Percentiles rank a stretch among this genome's conserved stretches.
Conservation (phyloP, 2,797 vertebrate genomes). For the Gambusia yucatana region DNA sequence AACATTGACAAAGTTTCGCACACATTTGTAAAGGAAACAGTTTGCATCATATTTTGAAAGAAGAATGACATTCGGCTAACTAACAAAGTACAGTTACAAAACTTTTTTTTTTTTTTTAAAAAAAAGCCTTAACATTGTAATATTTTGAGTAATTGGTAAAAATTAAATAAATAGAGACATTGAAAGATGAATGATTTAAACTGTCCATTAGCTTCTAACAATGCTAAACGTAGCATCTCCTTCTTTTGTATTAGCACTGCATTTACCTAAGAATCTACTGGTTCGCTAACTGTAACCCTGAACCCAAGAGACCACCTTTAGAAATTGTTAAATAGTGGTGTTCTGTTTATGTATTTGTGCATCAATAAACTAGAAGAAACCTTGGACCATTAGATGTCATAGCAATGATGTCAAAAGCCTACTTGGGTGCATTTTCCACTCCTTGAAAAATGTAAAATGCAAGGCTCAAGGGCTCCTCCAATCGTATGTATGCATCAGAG, state of each 20-base stretch:
- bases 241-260: background rate
- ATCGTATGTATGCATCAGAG: background rate
- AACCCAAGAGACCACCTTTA: background rate
- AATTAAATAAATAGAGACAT: background rate
- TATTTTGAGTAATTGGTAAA: background rate
- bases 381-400: background rate
- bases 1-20: too few relatives aligned
- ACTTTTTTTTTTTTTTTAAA: too few relatives aligned
- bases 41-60: background rate
- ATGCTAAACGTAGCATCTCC: background rate
- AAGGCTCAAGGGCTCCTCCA: background rate
- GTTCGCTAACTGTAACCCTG: background rate
- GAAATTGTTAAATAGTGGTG: background rate
- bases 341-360: background rate
- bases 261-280: background rate
- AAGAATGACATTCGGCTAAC: background rate
- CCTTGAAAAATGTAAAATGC: background rate
- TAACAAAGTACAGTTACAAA: background rate
- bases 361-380: background rate
- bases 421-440: background rate
- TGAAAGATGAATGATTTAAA: background rate
- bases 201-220: background rate
- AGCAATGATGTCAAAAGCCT: background rate
- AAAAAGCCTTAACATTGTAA: too few relatives aligned
- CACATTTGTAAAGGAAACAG: too few relatives aligned